Conservation (phyloP, 1,140 invertebrate species). For the Euwallacea similis region DNA sequence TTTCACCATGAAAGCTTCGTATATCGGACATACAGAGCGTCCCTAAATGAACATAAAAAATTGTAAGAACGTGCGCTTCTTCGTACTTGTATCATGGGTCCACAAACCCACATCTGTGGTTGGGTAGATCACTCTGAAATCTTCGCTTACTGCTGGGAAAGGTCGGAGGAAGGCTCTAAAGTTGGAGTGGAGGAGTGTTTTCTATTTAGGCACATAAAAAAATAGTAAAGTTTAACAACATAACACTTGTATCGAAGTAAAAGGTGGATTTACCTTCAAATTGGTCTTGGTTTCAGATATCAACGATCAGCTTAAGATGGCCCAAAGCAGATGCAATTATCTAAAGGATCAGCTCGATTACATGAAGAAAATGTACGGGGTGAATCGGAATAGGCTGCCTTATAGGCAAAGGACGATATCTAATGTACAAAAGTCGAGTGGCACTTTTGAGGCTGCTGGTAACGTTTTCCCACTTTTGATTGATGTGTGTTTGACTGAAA, state of each 20-base stretch:
- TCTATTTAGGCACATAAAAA: constrained; percentile 44
- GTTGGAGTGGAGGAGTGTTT: constrained; percentile 37
- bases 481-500: background rate
- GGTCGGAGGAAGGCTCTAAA: constrained; percentile 7
- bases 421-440: background rate
- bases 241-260: constrained; percentile 42
- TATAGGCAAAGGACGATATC: background rate
- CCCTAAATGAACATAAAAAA: no score
- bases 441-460: background rate
- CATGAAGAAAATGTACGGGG: constrained; percentile 52
- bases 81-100: constrained; percentile 43
- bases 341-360: constrained; percentile 53
- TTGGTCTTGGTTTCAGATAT: constrained; percentile 49
- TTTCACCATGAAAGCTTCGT: no score
- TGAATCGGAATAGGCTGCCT: constrained; percentile 11
- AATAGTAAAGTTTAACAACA: constrained; percentile 42
- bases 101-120: constrained; percentile 46
- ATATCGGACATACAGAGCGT: no score
- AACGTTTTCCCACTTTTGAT: background rate
- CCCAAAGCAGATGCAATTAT: constrained; percentile 52
- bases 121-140: constrained; percentile 42
- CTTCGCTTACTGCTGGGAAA: constrained; percentile 40
- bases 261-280: constrained; percentile 44
- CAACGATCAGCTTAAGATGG: constrained; percentile 51
- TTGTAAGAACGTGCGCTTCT: constrained; percentile 33